Evolutionary conservation across 2,888 invertebrate species (phyloP).

Genomic region (Dolichomitus sp.): DNA sequence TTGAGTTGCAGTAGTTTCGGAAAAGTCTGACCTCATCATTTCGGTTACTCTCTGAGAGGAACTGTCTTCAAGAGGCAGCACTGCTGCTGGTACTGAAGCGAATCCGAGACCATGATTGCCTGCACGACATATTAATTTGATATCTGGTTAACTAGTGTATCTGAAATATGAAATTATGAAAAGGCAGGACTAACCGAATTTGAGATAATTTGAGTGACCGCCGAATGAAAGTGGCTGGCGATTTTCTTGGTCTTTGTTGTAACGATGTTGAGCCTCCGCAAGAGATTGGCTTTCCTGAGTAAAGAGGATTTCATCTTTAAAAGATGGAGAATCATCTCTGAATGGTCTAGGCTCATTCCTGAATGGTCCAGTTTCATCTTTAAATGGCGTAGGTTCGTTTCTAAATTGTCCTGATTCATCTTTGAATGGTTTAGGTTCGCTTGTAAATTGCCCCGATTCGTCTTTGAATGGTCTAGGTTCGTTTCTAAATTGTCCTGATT

Average conservation of each 20-base stretch:
- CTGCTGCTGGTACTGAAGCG: constrained; percentile 67
- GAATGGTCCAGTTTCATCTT: constrained; percentile 5
- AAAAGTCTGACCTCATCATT: constrained; percentile 43
- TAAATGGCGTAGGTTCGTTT: constrained; percentile 24
- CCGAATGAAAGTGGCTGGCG: constrained; percentile 73
- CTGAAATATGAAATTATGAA: neutral
- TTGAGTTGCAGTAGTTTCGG: constrained; percentile 64
- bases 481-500: neutral
- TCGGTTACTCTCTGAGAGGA: constrained; percentile 30
- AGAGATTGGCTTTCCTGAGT: constrained; percentile 59
- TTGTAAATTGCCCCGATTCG: constrained; percentile 19
- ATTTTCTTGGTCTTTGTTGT: constrained; percentile 59
- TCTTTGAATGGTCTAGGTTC: constrained; percentile 26
- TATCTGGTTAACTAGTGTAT: neutral
- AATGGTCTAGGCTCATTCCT: constrained; percentile 13
- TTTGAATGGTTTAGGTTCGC: constrained; percentile 28
- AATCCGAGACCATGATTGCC: constrained; percentile 75
- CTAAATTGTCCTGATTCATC: neutral
- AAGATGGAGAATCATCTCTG: neutral
- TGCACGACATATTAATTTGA: constrained; percentile 29
- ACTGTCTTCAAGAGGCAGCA: constrained; percentile 65
- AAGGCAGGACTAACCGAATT: constrained; percentile 71
- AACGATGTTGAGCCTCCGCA: constrained; percentile 61
- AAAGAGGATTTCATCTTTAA: constrained; percentile 60
- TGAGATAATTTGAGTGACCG: constrained; percentile 75